Conservation (phyloP, 1,140 invertebrate genomes). For the Aricia agestis region DNA sequence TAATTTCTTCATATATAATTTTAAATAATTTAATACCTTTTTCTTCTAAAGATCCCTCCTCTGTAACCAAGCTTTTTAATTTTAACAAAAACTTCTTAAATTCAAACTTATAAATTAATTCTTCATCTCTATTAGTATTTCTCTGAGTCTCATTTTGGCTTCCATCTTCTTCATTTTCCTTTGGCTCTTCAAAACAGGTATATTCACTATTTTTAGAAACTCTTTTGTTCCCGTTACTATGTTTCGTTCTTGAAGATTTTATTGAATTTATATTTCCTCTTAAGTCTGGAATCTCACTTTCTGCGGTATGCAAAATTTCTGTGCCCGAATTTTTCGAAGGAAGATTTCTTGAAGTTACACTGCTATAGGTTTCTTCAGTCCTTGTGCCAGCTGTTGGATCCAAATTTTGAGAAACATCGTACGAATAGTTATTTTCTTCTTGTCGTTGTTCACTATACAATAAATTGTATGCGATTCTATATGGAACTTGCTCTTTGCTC, state of each 20-base stretch:
- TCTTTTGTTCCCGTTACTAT: not conserved
- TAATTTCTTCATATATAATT: conserved; percentile 18
- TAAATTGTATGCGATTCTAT: conserved; percentile 14
- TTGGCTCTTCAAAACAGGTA: too few species aligned
- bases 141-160: not conserved
- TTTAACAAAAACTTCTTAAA: not conserved
- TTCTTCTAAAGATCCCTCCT: not conserved
- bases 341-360: not conserved
- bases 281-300: not conserved
- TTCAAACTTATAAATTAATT: not conserved
- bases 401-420: too few species aligned
- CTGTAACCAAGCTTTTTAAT: not conserved
- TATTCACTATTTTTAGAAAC: not conserved
- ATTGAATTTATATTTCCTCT: not conserved
- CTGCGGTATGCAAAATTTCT: not conserved
- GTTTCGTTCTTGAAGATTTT: not conserved
- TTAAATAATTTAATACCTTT: too few species aligned
- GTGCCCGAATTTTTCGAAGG: not conserved
- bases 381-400: not conserved
- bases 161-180: not conserved
- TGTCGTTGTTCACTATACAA: not conserved
- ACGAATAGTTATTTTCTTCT: not conserved
- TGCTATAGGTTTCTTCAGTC: not conserved
- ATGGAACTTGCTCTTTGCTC: conserved; percentile 11
- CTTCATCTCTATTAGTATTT: not conserved